phyloP scores from a whole-genome alignment of 2,797 vertebrate species.

The Neomorphus geoffroyi region DNA sequence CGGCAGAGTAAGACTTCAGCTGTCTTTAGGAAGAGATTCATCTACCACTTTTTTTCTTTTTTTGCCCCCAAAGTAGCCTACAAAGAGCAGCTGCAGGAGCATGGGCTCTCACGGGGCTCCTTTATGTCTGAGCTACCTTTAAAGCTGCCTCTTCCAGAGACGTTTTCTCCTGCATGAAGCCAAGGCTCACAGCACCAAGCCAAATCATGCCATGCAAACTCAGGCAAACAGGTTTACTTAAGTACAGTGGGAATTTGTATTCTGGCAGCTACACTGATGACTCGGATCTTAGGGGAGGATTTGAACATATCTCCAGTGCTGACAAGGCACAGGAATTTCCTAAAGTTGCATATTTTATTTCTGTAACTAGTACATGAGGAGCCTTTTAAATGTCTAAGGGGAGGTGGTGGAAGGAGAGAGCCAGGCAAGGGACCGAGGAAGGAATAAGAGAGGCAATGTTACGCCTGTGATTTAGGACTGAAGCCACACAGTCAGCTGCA shows the following conservation, averaged over 20 bases:
- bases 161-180: background rate
- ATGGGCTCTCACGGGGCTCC: accelerated
- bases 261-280: background rate
- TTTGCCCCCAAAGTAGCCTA: background rate
- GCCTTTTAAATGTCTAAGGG: background rate
- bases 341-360: constrained; percentile 1
- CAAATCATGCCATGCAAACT: background rate
- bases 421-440: background rate
- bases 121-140: background rate
- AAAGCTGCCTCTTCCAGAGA: background rate
- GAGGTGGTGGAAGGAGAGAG: background rate
- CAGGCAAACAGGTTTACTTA: background rate
- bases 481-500: background rate
- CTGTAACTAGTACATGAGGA: background rate
- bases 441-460: background rate
- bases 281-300: background rate
- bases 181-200: background rate
- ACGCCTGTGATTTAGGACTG: background rate
- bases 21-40: background rate
- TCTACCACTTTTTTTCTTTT: background rate
- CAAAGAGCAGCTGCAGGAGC: background rate
- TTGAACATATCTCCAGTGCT: background rate
- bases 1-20: background rate
- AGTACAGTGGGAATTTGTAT: background rate
- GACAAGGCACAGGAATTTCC: constrained; percentile 19